These are phyloP conservation scores for Drosophila setosimentum DNA, from an alignment of 2,888 invertebrate species.

Conservation along the genomic window DNA sequence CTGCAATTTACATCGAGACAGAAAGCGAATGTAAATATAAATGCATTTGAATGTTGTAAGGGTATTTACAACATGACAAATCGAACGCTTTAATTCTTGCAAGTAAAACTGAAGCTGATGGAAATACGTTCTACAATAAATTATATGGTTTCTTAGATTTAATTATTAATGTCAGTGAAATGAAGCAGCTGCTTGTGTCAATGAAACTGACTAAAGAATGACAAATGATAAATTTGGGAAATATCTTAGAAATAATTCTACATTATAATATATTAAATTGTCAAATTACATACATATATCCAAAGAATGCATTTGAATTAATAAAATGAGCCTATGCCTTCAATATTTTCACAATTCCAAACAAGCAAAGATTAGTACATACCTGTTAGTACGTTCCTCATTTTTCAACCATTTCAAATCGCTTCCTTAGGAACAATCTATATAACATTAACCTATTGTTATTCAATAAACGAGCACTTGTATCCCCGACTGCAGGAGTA, in stretches of 20 bases:
- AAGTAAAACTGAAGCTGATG: background rate
- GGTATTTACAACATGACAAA: constrained; percentile 51
- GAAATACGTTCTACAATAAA: background rate
- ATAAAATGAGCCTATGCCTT: background rate
- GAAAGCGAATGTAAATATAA: constrained; percentile 34
- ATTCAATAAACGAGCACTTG: background rate
- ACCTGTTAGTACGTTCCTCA: background rate
- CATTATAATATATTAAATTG: background rate
- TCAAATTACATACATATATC: background rate
- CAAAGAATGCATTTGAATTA: background rate
- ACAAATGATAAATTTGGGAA: no score
- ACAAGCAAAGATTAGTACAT: background rate
- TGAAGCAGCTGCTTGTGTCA: constrained; percentile 12
- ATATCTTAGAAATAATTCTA: background rate
- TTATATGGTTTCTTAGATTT: background rate
- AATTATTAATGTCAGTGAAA: background rate
- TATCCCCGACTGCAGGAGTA: background rate
- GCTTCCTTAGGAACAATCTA: background rate
- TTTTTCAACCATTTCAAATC: background rate
- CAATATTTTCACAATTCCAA: background rate
- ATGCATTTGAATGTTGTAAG: constrained; percentile 29
- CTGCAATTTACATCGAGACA: constrained; percentile 83
- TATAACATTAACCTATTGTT: background rate
- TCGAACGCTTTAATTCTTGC: constrained; percentile 33
- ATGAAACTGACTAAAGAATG: background rate